These are phyloP conservation scores for Lepeophtheirus salmonis DNA, from an alignment of 1,140 invertebrate genomes.

Conservation along the genomic window DNA sequence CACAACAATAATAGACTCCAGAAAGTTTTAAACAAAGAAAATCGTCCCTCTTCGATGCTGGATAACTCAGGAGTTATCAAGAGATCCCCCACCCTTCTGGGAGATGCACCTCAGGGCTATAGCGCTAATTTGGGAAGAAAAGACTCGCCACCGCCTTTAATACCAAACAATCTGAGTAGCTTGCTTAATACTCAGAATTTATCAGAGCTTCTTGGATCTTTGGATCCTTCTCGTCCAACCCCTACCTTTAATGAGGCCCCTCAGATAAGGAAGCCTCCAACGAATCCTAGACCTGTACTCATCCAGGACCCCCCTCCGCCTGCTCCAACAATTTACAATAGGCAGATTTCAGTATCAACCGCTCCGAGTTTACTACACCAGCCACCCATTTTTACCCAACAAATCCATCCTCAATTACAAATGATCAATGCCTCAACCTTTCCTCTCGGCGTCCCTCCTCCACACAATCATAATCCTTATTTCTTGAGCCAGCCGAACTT, in stretches of 20 bases:
- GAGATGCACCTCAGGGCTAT: background rate
- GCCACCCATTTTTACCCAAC: too few species aligned
- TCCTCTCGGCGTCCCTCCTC: conserved; percentile 10
- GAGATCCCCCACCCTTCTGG: too few species aligned
- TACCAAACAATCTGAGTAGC: conserved; percentile 7
- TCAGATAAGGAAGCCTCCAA: too few species aligned
- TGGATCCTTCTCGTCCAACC: background rate
- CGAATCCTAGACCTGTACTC: background rate
- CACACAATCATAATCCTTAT: conserved; percentile 21
- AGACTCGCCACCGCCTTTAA: background rate
- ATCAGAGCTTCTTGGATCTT: conserved; percentile 7
- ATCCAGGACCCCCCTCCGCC: background rate
- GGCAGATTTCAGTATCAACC: too few species aligned
- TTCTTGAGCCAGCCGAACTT: conserved; percentile 17
- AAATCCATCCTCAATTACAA: too few species aligned
- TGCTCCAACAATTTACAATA: too few species aligned
- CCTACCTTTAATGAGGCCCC: too few species aligned
- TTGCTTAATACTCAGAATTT: conserved; percentile 14
- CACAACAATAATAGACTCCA: background rate
- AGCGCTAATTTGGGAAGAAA: background rate
- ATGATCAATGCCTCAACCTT: background rate
- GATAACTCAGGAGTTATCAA: background rate
- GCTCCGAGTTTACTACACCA: too few species aligned
- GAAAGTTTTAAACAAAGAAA: background rate
- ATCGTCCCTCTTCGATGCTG: background rate